Evolutionary conservation across 2,797 vertebrate genomes (phyloP), one percentile per base, ranked within the genome.

Genomic region (Malacoctenus gilli): DNA sequence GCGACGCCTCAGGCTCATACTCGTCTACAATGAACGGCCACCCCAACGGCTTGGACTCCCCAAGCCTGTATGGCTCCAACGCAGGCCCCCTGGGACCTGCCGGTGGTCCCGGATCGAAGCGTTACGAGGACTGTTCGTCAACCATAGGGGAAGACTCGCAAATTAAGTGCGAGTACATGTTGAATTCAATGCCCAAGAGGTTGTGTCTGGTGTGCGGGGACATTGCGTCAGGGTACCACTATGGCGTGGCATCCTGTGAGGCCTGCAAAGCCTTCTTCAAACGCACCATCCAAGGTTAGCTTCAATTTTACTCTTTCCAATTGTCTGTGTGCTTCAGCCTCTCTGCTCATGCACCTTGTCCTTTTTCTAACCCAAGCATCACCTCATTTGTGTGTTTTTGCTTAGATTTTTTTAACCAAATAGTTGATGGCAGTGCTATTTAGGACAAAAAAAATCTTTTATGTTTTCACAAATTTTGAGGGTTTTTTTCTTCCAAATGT

Each of bases 241-340:
- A 99, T 10, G 97, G 97, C 34, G 97, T 99, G 68, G 97, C 97
- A 35, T 99, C 97, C 28, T 99, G 97, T 4, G 97, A 99, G 87
- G 97, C 97, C 90, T 99, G 97, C 92, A 99, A 99, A 90, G 97
- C 97, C 38, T 99, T 99, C 93, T 99, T 99, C 94, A 99, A 98
- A 91, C 95, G 96, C 89, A 98, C 96, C 70, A 98, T 98, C 89
- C 97, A 99, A 98, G 97, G 97, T 99, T 90, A 91, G 94, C 92
- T 93, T 77, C 15, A 44, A 77, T 59, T 83, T 83, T 72, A 61
- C 44, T 83, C 3, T 49, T 8, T 32, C 9, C 49, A 28, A 9
- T 19, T 12, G 5, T 70, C 13, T 42, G 11, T 32, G 20, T 22
- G 9, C 25, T n/a, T 39, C 0, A 19, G 10, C 60, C 16, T 51